phyloP scores from a whole-genome alignment of 2,797 vertebrate species.

The Morelia viridis region DNA sequence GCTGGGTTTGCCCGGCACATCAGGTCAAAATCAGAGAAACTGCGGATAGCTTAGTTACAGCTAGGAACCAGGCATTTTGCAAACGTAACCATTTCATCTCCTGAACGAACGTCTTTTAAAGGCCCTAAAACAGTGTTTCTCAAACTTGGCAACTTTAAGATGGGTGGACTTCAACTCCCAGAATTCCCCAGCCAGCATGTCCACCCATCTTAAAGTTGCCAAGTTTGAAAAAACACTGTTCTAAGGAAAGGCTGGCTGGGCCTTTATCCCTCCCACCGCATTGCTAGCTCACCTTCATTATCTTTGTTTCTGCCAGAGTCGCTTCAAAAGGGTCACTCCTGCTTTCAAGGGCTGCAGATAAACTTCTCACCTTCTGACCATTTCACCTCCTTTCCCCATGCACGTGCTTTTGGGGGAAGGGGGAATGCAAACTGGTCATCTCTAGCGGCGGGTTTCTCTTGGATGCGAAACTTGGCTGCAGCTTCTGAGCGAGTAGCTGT shows the following conservation, averaged over 20 bases:
- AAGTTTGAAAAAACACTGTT: background rate
- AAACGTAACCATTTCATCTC: too few species aligned
- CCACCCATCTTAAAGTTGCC: background rate
- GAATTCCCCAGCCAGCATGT: background rate
- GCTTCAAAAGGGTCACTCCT: background rate
- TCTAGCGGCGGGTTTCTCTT: too few species aligned
- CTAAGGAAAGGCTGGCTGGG: background rate
- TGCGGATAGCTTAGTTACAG: too few species aligned
- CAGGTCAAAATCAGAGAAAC: too few species aligned
- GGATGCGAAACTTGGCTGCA: background rate
- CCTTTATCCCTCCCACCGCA: background rate
- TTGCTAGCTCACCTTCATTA: background rate
- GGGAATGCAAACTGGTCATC: background rate
- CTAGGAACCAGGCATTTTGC: too few species aligned
- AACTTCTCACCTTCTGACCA: background rate
- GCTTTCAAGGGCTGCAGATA: background rate
- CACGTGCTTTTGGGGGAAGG: background rate
- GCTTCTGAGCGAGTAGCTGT: conserved; percentile 32
- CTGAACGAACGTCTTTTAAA: background rate
- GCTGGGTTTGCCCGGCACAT: too few species aligned
- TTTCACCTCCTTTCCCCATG: background rate
- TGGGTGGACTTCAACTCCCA: too few species aligned
- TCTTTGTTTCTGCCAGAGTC: background rate
- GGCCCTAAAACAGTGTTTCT: background rate
- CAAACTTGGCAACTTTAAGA: background rate